Evolutionary conservation across 2,113 vertebrate genomes (phyloP), one percentile per base, ranked within the genome.

Genomic region (Ochotona curzoniae): DNA sequence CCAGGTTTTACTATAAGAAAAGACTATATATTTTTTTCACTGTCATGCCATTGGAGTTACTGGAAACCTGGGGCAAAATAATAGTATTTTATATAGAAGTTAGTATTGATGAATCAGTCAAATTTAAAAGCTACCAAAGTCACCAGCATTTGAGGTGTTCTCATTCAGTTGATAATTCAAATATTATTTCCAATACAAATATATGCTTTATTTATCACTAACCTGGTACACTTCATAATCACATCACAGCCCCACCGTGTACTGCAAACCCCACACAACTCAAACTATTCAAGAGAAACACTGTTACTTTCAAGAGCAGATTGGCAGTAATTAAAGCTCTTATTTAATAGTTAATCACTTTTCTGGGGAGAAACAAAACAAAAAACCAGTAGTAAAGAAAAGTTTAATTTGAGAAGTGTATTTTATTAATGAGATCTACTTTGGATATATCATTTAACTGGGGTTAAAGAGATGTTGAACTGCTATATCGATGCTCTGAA

Each of bases 141-240:
- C 95, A 88, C 26, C 83, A 93, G 89, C 12, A 94, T 64, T 93
- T 92, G 5, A 0, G 13, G 93, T 38, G 74, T 93, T 94, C 84
- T 95, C 93, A 96, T 96, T 90, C 87, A 96, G 80, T 4, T 89
- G 95, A 91, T 85, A 96, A 25, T 95, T 91, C 86, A 97, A 93
- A 97, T 96, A 97, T 85, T 96, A 93, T 96, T 96, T 97, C 94
- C 96, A 73, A 94, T 96, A 95, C 17, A 96, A 97, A 21, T 95
- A 73, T 89, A 94, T 92, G 76, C 89, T 25, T 20, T 94, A 96
- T 91, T 92, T 96, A 95, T 93, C 64, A 80, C 35, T 76, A 70
- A 94, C 96, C 30, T 92, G 87, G 87, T 88, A 94, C 7, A 93
- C 44, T 87, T 70, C 71, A 95, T 89, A 97, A 96, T 74, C 18